Conservation (phyloP, 2,113 vertebrate species). For the Trematocara unimaculatum region DNA sequence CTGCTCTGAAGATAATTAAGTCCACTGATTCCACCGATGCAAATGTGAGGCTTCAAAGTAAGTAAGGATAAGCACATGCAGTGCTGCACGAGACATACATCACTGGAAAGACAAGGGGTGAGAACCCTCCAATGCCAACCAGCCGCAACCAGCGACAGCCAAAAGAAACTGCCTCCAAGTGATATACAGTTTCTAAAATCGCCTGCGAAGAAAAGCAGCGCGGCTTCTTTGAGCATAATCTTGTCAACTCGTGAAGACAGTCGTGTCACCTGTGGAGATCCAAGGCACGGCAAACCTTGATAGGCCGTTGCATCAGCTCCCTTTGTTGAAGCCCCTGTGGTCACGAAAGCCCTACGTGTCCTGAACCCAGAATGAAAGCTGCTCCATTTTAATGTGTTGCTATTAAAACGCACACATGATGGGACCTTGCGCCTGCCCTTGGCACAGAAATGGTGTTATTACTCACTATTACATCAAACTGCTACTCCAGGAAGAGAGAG, state of each 20-base stretch:
- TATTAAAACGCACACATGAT: conserved; percentile 46
- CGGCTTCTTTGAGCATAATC: conserved; percentile 19
- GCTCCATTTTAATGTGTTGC: conserved; percentile 53
- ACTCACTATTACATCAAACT: conserved; percentile 63
- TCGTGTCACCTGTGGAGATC: conserved; percentile 54
- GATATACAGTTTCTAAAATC: background rate
- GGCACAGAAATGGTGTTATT: conserved; percentile 49
- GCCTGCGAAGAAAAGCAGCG: background rate
- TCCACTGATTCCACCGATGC: background rate
- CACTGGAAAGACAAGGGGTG: background rate
- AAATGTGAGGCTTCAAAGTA: background rate
- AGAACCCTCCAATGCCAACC: background rate
- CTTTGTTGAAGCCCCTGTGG: conserved; percentile 46
- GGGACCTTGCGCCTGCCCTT: conserved; percentile 59
- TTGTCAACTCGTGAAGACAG: conserved; percentile 18
- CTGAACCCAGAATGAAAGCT: conserved; percentile 46
- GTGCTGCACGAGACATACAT: background rate
- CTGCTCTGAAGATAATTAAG: background rate
- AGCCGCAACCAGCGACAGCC: background rate
- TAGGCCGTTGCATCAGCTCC: conserved; percentile 48
- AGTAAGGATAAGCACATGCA: background rate
- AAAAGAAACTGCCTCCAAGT: background rate
- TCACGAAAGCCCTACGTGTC: conserved; percentile 55
- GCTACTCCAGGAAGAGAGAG: background rate
- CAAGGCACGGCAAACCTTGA: conserved; percentile 37